These are phyloP conservation scores for Drosophila melanosoma DNA, from an alignment of 2,888 invertebrate genomes.

Conservation along the genomic window DNA sequence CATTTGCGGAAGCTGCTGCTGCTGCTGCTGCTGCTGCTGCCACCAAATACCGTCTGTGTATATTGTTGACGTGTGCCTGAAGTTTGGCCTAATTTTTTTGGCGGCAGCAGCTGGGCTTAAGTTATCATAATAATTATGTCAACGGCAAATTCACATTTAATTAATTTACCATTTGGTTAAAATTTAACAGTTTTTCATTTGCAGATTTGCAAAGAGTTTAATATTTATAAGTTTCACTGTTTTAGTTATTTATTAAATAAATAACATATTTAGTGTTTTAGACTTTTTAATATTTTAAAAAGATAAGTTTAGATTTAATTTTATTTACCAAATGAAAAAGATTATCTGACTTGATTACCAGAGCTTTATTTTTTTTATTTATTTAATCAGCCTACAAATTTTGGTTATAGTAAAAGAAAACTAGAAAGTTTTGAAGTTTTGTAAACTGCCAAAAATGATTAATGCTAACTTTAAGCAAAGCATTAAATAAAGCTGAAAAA, in stretches of 20 bases:
- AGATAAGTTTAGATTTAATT: background rate
- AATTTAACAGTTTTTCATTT: background rate
- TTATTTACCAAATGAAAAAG: background rate
- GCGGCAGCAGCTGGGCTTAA: background rate
- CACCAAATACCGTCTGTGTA: conserved; percentile 27
- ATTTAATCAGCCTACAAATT: background rate
- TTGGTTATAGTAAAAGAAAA: too few relatives aligned
- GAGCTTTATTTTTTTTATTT: background rate
- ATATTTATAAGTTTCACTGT: background rate
- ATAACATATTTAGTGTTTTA: background rate
- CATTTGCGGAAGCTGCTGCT: background rate
- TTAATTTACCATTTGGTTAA: background rate
- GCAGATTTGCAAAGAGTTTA: background rate
- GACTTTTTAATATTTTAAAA: background rate
- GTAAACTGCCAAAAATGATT: background rate
- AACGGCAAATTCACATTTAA: background rate
- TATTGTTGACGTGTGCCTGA: background rate
- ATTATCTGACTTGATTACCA: background rate
- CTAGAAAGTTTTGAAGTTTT: background rate
- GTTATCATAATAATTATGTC: conserved; percentile 1
- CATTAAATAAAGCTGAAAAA: background rate
- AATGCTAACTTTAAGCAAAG: background rate
- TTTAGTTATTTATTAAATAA: background rate
- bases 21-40: conserved; percentile 43
- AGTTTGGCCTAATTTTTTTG: conserved; percentile 16